These are phyloP conservation scores for Xiphophorus hellerii DNA, from an alignment of 2,113 vertebrate species.

Conservation along the genomic window DNA sequence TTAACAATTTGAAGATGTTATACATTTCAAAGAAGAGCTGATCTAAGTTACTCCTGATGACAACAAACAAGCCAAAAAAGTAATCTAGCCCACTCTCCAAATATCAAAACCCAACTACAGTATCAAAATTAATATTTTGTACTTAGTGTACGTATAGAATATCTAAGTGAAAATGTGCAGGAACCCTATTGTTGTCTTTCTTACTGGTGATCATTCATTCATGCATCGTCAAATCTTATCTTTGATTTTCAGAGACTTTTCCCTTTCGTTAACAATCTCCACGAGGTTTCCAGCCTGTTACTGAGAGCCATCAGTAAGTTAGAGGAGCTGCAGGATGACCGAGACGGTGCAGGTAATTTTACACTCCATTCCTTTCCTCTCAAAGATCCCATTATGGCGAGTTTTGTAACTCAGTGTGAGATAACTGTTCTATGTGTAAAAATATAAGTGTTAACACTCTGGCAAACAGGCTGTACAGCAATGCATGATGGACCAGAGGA, in stretches of 20 bases:
- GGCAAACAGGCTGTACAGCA: slow-evolving; percentile 76
- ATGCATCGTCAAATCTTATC: neutral
- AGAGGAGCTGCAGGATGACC: slow-evolving; percentile 54
- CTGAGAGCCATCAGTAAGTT: slow-evolving; percentile 82
- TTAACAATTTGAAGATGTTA: too few species aligned
- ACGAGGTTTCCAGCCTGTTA: slow-evolving; percentile 79
- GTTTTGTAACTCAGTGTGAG: neutral
- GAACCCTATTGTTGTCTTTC: too few species aligned
- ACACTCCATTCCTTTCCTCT: neutral
- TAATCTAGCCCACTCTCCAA: too few species aligned
- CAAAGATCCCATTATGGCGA: neutral
- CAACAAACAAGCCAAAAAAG: too few species aligned
- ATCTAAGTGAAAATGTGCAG: too few species aligned
- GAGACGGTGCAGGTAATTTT: slow-evolving; percentile 82
- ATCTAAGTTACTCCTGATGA: too few species aligned
- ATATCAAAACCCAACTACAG: neutral
- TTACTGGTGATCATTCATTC: neutral
- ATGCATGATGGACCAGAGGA: slow-evolving; percentile 81
- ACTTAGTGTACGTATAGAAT: neutral
- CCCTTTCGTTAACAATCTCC: slow-evolving; percentile 83
- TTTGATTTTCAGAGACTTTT: slow-evolving; percentile 84
- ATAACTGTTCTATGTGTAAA: neutral
- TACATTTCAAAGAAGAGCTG: too few species aligned
- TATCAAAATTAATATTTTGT: neutral
- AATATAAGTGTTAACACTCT: neutral